A percentile compares a stretch with the other conserved stretches of the same genome.
Evolutionary conservation across 2,797 vertebrate species (phyloP).

Genomic region (Poecilia gillii): DNA sequence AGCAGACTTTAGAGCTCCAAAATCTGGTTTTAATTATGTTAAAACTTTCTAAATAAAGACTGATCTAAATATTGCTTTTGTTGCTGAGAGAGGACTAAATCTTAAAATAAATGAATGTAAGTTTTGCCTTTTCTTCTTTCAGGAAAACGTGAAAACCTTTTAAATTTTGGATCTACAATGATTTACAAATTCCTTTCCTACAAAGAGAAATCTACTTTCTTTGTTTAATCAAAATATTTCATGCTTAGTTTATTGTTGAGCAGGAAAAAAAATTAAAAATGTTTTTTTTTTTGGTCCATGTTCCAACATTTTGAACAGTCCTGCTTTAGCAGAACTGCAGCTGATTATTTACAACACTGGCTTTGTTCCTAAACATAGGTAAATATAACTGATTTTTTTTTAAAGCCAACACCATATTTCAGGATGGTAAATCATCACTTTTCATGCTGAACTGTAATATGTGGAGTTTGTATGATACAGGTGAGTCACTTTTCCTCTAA

Average conservation of each 20-base stretch:
- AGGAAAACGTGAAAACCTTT: not conserved
- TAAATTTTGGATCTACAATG: not conserved
- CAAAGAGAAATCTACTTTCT: not conserved
- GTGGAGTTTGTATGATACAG: slow-evolving; percentile 1
- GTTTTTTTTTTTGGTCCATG: not conserved
- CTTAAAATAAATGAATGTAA: not conserved
- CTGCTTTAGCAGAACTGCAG: not conserved
- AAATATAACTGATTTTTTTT: not conserved
- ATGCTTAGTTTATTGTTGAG: not conserved
- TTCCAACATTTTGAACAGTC: not conserved
- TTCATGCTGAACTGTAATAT: slow-evolving; percentile 18
- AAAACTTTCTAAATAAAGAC: not conserved
- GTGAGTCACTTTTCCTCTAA: slow-evolving; percentile 29
- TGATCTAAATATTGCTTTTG: not conserved
- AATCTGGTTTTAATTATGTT: not conserved
- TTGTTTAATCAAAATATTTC: not conserved
- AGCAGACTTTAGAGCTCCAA: not conserved
- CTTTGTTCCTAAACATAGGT: not conserved
- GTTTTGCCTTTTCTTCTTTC: not conserved
- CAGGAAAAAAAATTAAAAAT: no score
- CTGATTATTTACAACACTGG: not conserved
- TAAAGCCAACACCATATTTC: not conserved
- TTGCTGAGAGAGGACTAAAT: not conserved
- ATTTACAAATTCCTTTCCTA: not conserved
- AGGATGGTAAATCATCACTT: not conserved